Evolutionary conservation across 2,797 vertebrate genomes (phyloP).

Genomic region (Phrynocephalus vlangalii): DNA sequence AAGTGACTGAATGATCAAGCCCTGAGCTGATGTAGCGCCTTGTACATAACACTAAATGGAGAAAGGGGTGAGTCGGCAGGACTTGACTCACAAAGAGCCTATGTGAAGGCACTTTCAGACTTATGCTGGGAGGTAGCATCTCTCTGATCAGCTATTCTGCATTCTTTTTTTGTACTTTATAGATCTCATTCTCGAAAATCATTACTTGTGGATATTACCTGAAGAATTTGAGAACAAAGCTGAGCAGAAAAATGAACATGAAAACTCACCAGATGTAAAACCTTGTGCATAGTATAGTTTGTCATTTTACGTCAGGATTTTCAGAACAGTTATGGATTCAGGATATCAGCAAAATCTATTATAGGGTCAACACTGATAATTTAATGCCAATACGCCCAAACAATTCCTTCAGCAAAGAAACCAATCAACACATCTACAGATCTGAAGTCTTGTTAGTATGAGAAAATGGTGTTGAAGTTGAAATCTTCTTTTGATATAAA

Average conservation of each 20-base stretch:
- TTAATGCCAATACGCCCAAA: background rate
- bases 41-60: background rate
- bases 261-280: background rate
- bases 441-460: background rate
- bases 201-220: background rate
- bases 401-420: background rate
- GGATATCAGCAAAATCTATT: background rate
- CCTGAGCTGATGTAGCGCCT: background rate
- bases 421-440: rapidly evolving
- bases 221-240: background rate
- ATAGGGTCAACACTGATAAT: background rate
- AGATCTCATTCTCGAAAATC: background rate
- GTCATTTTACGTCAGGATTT: background rate
- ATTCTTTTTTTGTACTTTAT: background rate
- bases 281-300: background rate
- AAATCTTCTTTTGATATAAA: background rate
- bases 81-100: background rate
- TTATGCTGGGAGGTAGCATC: background rate
- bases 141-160: background rate
- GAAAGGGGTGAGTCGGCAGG: background rate
- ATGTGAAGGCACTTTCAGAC: background rate
- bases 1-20: background rate
- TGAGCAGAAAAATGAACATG: background rate
- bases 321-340: background rate
- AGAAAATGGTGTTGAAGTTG: rapidly evolving